Base-by-base conservation (phyloP, 1,140 invertebrate genomes). In the Rhizoglyphus robini region DNA sequence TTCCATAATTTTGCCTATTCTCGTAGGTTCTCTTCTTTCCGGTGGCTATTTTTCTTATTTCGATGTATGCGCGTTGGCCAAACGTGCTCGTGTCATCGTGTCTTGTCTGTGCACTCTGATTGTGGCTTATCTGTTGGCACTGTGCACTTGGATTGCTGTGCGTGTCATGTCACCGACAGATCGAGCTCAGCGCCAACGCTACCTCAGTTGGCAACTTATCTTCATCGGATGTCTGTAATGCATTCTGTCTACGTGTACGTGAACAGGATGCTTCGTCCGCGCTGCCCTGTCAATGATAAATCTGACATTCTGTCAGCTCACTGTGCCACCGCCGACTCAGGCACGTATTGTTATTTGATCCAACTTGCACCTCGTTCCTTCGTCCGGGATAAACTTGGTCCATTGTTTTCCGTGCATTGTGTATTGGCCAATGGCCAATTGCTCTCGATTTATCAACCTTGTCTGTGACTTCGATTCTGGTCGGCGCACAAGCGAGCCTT, bases 1-100 rank as follows among this genome's bases (percentile, higher is more conserved):
- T 23, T 20, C 8, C 51, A 5, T 54, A 54, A 54, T 54, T 46
- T 54, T 20, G 51, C 31, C 51, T 54, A 54, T 54, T 54, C 51
- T 54, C 20, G 23, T 20, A 8, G 8, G 15, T 54, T 32, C 23
- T 15, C 15, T 32, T 54, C 51, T 54, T 54, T 54, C 51, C 51
- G 51, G 51, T 54, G 51, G 51, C 51, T 20, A 54, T 54, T 54
- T 54, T 54, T 54, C 51, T 54, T 54, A 54, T 54, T 54, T 54
- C n/a, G n/a, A n/a, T n/a, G n/a, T n/a, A n/a, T n/a, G n/a, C n/a
- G 51, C 20, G 36, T 41, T 8, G 36, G 36, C 8, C 23, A 54
- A 32, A 54, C 51, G 51, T 54, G 51, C 51, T 54, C 36, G 36
- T 41, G 18, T 54, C 31, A 32, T 23, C 23, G 20, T 8, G 8